A percentile compares a stretch with the other conserved stretches of the same genome.
phyloP scores from a whole-genome alignment of 2,113 vertebrate species.

The Dipodomys ordii region DNA sequence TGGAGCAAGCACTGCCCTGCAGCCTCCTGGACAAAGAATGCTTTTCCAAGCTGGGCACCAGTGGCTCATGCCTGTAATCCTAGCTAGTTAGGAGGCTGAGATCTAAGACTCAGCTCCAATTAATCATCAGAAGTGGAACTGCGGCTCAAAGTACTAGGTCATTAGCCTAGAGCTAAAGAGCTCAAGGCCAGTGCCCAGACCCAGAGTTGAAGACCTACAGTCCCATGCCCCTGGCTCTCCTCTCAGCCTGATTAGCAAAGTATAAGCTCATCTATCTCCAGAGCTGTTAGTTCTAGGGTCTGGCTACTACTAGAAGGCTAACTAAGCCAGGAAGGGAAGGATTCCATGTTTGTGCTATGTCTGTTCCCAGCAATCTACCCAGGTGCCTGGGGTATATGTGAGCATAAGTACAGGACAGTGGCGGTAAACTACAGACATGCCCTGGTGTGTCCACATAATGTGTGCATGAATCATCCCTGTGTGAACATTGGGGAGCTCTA shows the following conservation, averaged over 20 bases:
- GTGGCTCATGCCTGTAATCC: too few relatives aligned
- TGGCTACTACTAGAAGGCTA: slow-evolving; percentile 4
- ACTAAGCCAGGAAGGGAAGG: slow-evolving; percentile 45
- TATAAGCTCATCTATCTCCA: slow-evolving; percentile 41
- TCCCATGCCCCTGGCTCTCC: neutral
- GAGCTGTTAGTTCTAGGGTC: slow-evolving; percentile 39
- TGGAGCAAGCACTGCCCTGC: slow-evolving; percentile 89
- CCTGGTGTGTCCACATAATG: slow-evolving; percentile 40
- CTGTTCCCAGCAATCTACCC: neutral
- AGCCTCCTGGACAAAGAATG: slow-evolving; percentile 88
- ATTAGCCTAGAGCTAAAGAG: too few relatives aligned
- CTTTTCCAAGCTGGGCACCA: slow-evolving; percentile 80
- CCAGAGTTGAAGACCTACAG: neutral
- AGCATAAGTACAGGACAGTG: slow-evolving; percentile 60
- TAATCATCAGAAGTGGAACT: too few relatives aligned
- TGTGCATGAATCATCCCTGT: slow-evolving; percentile 38
- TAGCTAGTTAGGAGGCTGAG: too few relatives aligned
- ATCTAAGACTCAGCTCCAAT: too few relatives aligned
- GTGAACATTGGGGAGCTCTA: slow-evolving; percentile 54
- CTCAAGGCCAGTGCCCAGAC: too few relatives aligned
- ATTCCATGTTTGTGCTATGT: slow-evolving; percentile 59
- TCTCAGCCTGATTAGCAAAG: slow-evolving; percentile 26
- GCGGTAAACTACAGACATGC: slow-evolving; percentile 59
- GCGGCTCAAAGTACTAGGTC: too few relatives aligned
- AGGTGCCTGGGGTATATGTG: slow-evolving; percentile 3